Base-by-base conservation (phyloP, 2,888 invertebrate genomes). In the Limnephilus rhombicus region DNA sequence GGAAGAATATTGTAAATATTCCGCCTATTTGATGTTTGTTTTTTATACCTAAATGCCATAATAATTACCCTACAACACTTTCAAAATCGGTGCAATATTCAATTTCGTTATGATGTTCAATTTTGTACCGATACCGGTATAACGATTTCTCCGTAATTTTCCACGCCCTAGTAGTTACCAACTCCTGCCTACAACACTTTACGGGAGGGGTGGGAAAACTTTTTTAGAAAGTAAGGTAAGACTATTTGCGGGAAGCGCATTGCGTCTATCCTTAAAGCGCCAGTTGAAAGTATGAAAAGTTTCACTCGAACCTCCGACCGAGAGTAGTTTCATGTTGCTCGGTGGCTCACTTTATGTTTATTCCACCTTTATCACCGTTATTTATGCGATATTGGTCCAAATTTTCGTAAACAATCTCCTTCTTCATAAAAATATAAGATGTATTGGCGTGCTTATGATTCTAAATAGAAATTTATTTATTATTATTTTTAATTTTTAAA, bases 231-330 rank as follows among this genome's bases (percentile, higher is more conserved):
- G 68, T 34, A 80, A 89, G 88, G 88, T 89, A 80, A 89, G 80
- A 80, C 88, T 80, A 24, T 89, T 89, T 88, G 88, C 81, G 87
- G 91, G 91, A 88, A 91, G 91, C 91, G 91, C 91, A 91, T 82
- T 91, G 91, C 91, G 91, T 91, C 91, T 87, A 81, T 81, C 81
- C 45, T 68, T 86, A 18, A 41, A 45, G 13, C 86, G 41, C 37
- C 86, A 24, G 45, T 68, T 68, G 68, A 68, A 68, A 68, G 68
- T 45, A 49, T 45, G 86, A 86, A 86, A 86, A 86, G 86, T 86
- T 86, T 86, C 86, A n/a, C 41, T 45, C 68, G 68, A 68, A 68
- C 68, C 68, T 24, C 68, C 68, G 68, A 18, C 68, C 24, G 24
- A 24, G n/a, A 68, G 68, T 68, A 68, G 24, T 68, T 68, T n/a